Percentiles rank a stretch among this genome's conserved stretches.
phyloP scores from a whole-genome alignment of 2,113 vertebrate species.

The Euleptes europaea region DNA sequence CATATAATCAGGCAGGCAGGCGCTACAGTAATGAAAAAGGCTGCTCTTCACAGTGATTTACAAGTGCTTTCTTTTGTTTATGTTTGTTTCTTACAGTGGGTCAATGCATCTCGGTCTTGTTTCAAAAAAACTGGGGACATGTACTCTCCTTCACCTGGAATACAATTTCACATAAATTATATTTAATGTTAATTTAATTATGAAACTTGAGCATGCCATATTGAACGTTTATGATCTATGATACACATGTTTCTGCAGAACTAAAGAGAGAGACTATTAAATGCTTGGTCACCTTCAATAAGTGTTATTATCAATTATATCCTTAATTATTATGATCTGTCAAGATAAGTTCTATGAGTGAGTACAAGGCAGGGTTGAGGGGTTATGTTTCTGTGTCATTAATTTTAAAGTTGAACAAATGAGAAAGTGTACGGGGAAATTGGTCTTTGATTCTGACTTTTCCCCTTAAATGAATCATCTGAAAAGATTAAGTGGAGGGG shows the following conservation, averaged over 20 bases:
- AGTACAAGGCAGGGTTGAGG: conserved; percentile 30
- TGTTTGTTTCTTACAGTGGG: conserved; percentile 56
- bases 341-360: conserved; percentile 40
- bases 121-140: conserved; percentile 41
- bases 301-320: conserved; percentile 55
- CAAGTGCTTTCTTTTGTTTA: conserved; percentile 60
- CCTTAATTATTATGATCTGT: conserved; percentile 62
- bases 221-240: conserved; percentile 39
- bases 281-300: conserved; percentile 57
- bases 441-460: conserved; percentile 29
- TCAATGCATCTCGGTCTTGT: conserved; percentile 48
- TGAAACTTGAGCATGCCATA: conserved; percentile 38
- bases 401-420: conserved; percentile 47
- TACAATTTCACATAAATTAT: conserved; percentile 48
- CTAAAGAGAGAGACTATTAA: conserved; percentile 45
- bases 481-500: background rate
- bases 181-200: conserved; percentile 61
- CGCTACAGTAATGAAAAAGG: conserved; percentile 45
- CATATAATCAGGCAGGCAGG: background rate
- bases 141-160: conserved; percentile 59
- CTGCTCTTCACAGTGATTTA: conserved; percentile 58
- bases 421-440: conserved; percentile 35
- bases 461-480: conserved; percentile 37
- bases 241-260: conserved; percentile 35
- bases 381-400: conserved; percentile 36